Percentiles rank a stretch among this genome's conserved stretches.
Conservation (phyloP, 2,888 invertebrate genomes). For the Tachina lurida region DNA sequence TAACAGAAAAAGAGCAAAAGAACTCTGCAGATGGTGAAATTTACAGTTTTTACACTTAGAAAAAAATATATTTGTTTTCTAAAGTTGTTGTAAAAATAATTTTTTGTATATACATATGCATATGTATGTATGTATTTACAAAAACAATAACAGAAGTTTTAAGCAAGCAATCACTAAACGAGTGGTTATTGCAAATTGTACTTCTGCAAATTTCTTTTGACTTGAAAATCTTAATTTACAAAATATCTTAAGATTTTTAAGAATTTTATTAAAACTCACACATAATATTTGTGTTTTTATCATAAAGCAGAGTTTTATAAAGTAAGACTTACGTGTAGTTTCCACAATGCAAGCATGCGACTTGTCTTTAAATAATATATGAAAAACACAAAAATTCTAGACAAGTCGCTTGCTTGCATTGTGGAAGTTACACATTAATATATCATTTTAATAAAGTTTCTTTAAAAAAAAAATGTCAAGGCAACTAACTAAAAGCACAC, state of each 20-base stretch:
- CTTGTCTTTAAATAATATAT: too few species aligned
- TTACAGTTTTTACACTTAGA: neutral
- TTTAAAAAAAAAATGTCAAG: neutral
- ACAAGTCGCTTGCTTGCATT: too few species aligned
- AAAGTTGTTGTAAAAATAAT: too few species aligned
- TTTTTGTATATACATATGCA: too few species aligned
- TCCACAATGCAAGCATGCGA: too few species aligned
- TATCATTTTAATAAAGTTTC: neutral
- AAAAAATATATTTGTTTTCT: neutral
- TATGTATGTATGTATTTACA: neutral
- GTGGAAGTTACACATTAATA: too few species aligned
- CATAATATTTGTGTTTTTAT: too few species aligned
- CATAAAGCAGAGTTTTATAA: neutral
- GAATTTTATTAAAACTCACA: neutral
- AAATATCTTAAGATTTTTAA: neutral
- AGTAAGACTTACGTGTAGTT: too few species aligned
- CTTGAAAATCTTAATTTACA: neutral
- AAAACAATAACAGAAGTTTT: neutral
- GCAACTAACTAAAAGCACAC: slow-evolving; percentile 61
- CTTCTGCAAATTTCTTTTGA: neutral
- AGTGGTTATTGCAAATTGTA: too few species aligned
- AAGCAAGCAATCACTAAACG: neutral
- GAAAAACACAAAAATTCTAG: too few species aligned
- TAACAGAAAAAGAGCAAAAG: neutral
- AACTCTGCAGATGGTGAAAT: neutral